Evolutionary conservation across 2,113 vertebrate species (phyloP).

Genomic region (Etia nguti): DNA sequence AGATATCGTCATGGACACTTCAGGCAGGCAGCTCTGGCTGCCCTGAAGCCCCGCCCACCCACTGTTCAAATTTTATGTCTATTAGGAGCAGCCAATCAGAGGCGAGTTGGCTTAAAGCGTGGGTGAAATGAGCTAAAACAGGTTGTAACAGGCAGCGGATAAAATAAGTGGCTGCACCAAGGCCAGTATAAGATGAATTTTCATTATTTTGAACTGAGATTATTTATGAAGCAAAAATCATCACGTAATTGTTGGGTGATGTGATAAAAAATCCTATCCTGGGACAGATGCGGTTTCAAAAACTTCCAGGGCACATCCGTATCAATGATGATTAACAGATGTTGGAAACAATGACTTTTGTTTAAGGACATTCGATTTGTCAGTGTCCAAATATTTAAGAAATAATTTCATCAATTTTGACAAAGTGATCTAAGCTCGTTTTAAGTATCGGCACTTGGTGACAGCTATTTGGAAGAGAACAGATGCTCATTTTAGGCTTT

Average conservation of each 20-base stretch:
- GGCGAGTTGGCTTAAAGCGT: neutral
- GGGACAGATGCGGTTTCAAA: neutral
- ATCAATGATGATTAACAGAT: neutral
- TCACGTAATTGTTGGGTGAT: neutral
- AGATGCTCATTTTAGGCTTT: neutral
- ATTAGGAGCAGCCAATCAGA: neutral
- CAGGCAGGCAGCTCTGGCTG: neutral
- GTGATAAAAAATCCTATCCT: neutral
- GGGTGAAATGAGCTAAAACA: neutral
- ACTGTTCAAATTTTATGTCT: neutral
- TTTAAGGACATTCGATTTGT: neutral
- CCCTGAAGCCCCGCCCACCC: neutral
- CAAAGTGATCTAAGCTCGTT: neutral
- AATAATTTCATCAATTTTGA: neutral
- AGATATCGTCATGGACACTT: neutral
- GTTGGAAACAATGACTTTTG: neutral
- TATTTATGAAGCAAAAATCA: neutral
- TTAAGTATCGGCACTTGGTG: neutral
- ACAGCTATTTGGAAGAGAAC: neutral
- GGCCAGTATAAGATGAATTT: neutral
- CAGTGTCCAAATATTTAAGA: neutral
- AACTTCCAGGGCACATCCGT: neutral
- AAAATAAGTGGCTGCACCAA: neutral
- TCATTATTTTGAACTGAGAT: neutral
- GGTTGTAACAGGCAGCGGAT: neutral